phyloP scores from a whole-genome alignment of 2,888 invertebrate genomes.

The Carabus problematicus region DNA sequence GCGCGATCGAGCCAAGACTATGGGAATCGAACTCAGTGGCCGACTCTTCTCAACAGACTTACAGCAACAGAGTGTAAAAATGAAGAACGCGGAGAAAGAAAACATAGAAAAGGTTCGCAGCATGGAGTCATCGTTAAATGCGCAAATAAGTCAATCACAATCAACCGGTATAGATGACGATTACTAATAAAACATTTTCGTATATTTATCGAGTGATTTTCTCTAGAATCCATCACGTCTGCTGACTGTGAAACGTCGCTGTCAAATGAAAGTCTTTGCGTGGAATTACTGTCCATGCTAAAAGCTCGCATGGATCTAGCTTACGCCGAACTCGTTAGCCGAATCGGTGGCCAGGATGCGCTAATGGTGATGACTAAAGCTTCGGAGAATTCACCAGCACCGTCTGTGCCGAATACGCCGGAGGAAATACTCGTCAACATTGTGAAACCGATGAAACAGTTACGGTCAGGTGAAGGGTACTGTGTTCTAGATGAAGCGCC shows the following conservation, averaged over 20 bases:
- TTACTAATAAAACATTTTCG: constrained; percentile 8
- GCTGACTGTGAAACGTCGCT: constrained; percentile 41
- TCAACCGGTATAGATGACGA: constrained; percentile 47
- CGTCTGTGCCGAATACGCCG: constrained; percentile 57
- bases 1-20: constrained; percentile 74
- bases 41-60: constrained; percentile 53
- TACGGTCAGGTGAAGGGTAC: constrained; percentile 50
- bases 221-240: constrained; percentile 27
- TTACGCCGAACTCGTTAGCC: constrained; percentile 77
- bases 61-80: constrained; percentile 49
- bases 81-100: constrained; percentile 56
- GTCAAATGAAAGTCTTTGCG: constrained; percentile 62
- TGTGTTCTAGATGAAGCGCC: constrained; percentile 55
- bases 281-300: constrained; percentile 78
- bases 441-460: constrained; percentile 13
- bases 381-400: constrained; percentile 48
- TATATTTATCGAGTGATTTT: background rate
- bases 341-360: constrained; percentile 60
- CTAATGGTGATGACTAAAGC: constrained; percentile 60
- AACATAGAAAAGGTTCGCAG: constrained; percentile 58
- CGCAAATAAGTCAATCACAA: constrained; percentile 51
- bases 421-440: constrained; percentile 54
- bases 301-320: constrained; percentile 81
- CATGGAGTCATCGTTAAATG: constrained; percentile 55
- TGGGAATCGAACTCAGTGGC: constrained; percentile 73